phyloP scores from a whole-genome alignment of 2,113 vertebrate species.

The Mus pahari region DNA sequence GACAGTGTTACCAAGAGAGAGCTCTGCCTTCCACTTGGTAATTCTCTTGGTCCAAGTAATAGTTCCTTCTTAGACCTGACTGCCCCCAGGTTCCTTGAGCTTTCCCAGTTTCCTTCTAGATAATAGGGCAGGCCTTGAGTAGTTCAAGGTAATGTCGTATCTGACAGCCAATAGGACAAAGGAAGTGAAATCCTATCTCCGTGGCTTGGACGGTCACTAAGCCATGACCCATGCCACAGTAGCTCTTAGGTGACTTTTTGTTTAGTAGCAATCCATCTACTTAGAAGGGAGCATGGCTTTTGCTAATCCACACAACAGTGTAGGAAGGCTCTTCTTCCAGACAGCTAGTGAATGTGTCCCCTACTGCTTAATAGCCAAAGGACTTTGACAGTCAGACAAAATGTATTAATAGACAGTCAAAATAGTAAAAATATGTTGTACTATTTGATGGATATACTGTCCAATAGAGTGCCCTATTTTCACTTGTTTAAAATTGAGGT shows the following conservation, averaged over 20 bases:
- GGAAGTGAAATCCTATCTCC: neutral
- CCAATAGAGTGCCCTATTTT: neutral
- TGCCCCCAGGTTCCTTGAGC: neutral
- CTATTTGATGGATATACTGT: neutral
- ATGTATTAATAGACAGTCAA: neutral
- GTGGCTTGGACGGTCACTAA: neutral
- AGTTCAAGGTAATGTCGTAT: neutral
- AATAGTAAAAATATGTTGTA: neutral
- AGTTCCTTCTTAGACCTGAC: neutral
- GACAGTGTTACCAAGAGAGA: constrained; percentile 7
- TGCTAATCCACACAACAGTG: constrained; percentile 6
- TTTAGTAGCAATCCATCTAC: constrained; percentile 1
- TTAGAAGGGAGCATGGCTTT: constrained; percentile 19
- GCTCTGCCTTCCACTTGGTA: neutral
- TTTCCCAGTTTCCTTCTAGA: constrained; percentile 7
- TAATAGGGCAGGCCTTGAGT: neutral
- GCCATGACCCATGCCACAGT: neutral
- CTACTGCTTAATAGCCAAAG: neutral
- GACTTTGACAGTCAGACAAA: neutral
- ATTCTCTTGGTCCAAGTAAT: neutral
- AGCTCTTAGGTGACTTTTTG: neutral
- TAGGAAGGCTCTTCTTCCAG: constrained; percentile 27
- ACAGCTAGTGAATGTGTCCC: neutral
- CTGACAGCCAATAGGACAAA: neutral
- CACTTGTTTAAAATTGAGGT: constrained; percentile 39